Evolutionary conservation across 2,797 vertebrate species (phyloP), one percentile per base, ranked within the genome.

Genomic region (Masticophis lateralis): DNA sequence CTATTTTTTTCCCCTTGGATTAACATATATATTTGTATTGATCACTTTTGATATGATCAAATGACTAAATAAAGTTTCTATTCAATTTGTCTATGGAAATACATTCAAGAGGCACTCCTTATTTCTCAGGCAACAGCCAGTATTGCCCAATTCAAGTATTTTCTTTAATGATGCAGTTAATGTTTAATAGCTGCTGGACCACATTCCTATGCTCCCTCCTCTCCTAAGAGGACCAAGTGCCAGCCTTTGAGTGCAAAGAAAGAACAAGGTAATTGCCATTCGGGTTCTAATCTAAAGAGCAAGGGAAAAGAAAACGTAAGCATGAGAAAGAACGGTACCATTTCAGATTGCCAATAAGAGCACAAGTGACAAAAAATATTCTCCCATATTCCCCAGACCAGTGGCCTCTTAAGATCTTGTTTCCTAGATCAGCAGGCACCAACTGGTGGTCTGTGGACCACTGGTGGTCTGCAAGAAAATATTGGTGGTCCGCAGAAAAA

Each of bases 181-280:
- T 92, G 89, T 37, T 90, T 32, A 92, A 86, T 88, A 92, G 66
- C 27, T 91, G 91, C 89, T 88, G 57, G 92, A 51, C 86, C 59
- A 86, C 91, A 92, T 92, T 94, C 91, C 66, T 94, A 32, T 66
- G 37, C 16, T 60, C 66, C 28, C 25, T 88, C 86, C 11, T 89
- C 32, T 57, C 47, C 7, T 4, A 32, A 63, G 51, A 66, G 22
- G 22, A 27, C 51, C 83, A 74, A 87, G 6, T 43, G 37, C 59
- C 74, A 69, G 74, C 25, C 1, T 28, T 88, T 87, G 53, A 13
- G 12, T 55, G 20, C 51, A 87, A 59, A 59, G 37, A 83, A 43
- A 74, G 47, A 87, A 56, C 51, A 51, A 51, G 20, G 13, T 10
- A 88, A 61, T 53, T 90, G 63, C 83, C 51, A 88, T 92, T 53